Evolutionary conservation across 2,113 vertebrate genomes (phyloP).

Genomic region (Anser brachyrhynchus): DNA sequence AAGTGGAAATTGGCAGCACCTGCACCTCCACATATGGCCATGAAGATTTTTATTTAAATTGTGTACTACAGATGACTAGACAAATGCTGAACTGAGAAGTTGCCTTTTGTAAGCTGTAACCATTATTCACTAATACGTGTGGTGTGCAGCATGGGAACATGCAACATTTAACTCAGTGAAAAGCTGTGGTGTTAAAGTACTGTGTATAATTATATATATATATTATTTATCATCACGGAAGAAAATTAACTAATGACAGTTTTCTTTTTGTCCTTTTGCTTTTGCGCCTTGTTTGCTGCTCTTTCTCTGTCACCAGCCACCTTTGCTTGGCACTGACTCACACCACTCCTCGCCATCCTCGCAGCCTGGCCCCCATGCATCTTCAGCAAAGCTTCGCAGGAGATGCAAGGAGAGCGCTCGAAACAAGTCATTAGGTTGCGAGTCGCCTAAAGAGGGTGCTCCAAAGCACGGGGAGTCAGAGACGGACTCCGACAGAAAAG

Average conservation of each 20-base stretch:
- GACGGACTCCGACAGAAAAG: constrained; percentile 78
- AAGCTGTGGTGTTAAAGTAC: constrained; percentile 61
- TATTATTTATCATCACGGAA: constrained; percentile 50
- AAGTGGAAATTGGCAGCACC: neutral
- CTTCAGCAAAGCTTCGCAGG: constrained; percentile 85
- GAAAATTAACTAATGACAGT: constrained; percentile 92
- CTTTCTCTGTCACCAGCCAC: constrained; percentile 77
- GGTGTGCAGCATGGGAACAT: constrained; percentile 10
- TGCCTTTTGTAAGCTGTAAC: constrained; percentile 39
- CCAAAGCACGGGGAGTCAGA: constrained; percentile 57
- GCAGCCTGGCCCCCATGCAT: constrained; percentile 78
- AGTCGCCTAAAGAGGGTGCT: constrained; percentile 64
- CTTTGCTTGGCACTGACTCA: constrained; percentile 80
- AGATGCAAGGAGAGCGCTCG: constrained; percentile 85
- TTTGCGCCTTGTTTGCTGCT: constrained; percentile 83
- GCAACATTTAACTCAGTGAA: neutral
- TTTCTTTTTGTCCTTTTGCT: constrained; percentile 95
- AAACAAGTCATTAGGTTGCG: constrained; percentile 69
- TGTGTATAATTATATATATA: constrained; percentile 64
- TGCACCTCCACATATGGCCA: neutral
- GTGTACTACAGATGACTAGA: neutral
- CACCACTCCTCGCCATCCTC: constrained; percentile 76
- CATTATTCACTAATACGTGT: neutral
- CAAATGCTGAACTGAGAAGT: neutral
- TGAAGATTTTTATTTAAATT: neutral